Evolutionary conservation across 2,113 vertebrate genomes (phyloP).

Genomic region (Poeciliopsis prolifica): DNA sequence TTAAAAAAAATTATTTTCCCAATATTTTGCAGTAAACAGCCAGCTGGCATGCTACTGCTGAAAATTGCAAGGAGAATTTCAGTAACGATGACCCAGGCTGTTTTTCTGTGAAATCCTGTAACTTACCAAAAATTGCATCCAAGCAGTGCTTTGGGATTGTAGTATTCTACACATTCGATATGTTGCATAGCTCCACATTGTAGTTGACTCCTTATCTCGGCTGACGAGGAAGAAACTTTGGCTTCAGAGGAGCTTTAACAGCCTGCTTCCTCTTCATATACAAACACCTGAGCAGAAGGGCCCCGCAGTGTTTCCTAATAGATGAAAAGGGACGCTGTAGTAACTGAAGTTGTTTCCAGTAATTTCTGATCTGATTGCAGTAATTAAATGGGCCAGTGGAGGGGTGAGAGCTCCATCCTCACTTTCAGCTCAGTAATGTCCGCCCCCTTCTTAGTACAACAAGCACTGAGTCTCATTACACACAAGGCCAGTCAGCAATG

Average conservation of each 20-base stretch:
- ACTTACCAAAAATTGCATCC: too few species aligned
- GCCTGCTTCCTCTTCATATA: background rate
- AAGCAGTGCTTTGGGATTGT: too few species aligned
- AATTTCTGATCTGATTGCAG: constrained; percentile 65
- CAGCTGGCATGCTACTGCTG: too few species aligned
- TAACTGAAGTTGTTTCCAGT: constrained; percentile 52
- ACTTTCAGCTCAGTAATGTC: constrained; percentile 27
- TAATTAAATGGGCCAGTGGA: constrained; percentile 72
- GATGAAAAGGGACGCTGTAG: constrained; percentile 24
- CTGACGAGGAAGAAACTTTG: background rate
- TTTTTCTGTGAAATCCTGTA: too few species aligned
- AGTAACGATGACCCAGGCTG: too few species aligned
- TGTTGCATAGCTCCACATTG: background rate
- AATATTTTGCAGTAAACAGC: too few species aligned
- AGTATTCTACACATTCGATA: background rate
- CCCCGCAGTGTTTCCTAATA: constrained; percentile 30
- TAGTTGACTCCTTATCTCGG: background rate
- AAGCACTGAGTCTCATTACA: constrained; percentile 56
- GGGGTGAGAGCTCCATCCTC: constrained; percentile 50
- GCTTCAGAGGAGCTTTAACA: background rate
- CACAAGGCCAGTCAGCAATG: constrained; percentile 53
- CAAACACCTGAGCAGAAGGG: background rate
- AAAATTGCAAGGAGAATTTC: too few species aligned
- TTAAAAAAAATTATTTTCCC: too few species aligned
- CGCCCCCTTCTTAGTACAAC: constrained; percentile 42